These are phyloP conservation scores for Patella caerulea DNA, from an alignment of 2,888 invertebrate species.

Conservation along the genomic window DNA sequence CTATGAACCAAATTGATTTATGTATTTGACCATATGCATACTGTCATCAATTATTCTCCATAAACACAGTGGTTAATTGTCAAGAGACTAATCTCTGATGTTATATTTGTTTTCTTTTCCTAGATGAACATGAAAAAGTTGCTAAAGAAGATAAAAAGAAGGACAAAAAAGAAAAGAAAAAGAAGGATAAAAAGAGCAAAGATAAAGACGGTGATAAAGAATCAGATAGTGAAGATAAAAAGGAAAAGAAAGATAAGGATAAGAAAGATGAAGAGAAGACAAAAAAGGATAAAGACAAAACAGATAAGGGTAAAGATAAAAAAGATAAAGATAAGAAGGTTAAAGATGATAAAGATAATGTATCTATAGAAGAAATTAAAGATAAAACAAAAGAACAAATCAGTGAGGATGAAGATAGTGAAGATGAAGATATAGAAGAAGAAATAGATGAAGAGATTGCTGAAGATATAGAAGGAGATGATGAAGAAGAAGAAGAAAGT, in stretches of 20 bases:
- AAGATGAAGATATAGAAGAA: conserved; percentile 22
- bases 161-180: conserved; percentile 2
- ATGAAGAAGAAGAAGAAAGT: conserved; percentile 34
- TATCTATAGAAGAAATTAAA: conserved; percentile 32
- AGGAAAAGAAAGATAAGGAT: conserved; percentile 13
- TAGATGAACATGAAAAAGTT: conserved; percentile 7
- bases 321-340: conserved; percentile 28
- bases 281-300: conserved; percentile 26
- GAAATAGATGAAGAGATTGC: not conserved
- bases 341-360: not conserved
- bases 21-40: too few relatives aligned
- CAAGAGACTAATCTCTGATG: too few relatives aligned
- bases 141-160: conserved; percentile 16
- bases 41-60: too few relatives aligned
- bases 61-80: too few relatives aligned
- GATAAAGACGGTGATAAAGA: conserved; percentile 25
- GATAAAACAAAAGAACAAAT: conserved; percentile 37
- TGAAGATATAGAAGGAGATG: conserved; percentile 21
- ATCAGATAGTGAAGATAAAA: conserved; percentile 13
- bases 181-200: conserved; percentile 18
- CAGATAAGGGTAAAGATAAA: conserved; percentile 20
- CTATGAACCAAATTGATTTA: too few relatives aligned
- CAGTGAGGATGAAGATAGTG: conserved; percentile 31
- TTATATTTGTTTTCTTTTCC: not conserved
- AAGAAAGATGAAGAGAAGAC: conserved; percentile 1